Evolutionary conservation across 37 sponge, comb jelly and placozoan species (phyloP).

Genomic region (Halisarca cf. caerulea): DNA sequence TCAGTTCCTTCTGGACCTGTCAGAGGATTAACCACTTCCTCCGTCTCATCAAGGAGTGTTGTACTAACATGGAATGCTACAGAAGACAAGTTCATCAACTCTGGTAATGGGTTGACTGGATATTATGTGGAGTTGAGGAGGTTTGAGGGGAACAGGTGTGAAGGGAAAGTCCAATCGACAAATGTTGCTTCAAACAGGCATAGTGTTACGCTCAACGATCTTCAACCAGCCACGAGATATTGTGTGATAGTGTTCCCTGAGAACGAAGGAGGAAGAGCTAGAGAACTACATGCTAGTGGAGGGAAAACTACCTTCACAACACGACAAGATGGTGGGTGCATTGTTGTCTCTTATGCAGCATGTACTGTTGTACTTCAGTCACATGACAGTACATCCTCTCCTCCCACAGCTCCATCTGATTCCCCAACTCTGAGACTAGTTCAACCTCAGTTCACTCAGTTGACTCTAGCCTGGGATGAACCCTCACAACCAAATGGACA

Average conservation of each 20-base stretch:
- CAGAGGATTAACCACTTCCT: neutral
- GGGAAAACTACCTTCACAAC: neutral
- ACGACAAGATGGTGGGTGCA: neutral
- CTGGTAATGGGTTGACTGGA: neutral
- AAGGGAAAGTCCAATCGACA: neutral
- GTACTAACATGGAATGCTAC: slow-evolving; percentile 14
- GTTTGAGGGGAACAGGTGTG: neutral
- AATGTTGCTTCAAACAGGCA: neutral
- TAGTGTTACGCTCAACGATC: neutral
- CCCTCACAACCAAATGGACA: neutral
- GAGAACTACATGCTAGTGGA: neutral
- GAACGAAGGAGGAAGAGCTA: neutral
- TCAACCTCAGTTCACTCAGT: slow-evolving; percentile 2
- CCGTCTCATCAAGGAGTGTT: neutral
- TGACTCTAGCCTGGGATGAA: neutral
- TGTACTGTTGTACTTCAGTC: too few relatives aligned
- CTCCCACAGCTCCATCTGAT: neutral
- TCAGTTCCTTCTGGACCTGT: slow-evolving; percentile 14
- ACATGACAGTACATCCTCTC: too few relatives aligned
- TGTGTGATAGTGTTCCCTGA: neutral
- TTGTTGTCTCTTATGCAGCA: too few relatives aligned
- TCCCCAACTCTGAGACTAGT: neutral
- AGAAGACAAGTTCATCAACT: neutral
- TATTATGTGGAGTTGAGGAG: neutral
- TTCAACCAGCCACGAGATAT: neutral